phyloP scores from a whole-genome alignment of 2,888 invertebrate genomes.

The Pandemis cinnamomeana region DNA sequence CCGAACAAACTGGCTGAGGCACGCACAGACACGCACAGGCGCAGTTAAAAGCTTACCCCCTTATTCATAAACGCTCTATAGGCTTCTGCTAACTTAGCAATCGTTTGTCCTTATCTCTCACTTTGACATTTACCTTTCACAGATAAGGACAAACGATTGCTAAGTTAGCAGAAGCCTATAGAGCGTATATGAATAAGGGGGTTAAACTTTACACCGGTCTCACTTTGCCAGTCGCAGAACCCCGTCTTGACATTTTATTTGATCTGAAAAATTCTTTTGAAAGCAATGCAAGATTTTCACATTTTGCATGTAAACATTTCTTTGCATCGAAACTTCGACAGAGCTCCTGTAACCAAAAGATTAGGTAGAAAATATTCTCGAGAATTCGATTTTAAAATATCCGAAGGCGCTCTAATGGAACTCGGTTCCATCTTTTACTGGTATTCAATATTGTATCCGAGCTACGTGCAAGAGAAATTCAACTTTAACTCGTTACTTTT shows the following conservation, averaged over 20 bases:
- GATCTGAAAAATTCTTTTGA: not conserved
- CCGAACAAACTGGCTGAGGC: too few species aligned
- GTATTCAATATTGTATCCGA: slow-evolving; percentile 35
- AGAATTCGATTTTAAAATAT: slow-evolving; percentile 37
- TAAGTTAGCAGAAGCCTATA: too few species aligned
- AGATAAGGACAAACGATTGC: too few species aligned
- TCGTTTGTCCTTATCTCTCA: too few species aligned
- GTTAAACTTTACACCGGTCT: too few species aligned
- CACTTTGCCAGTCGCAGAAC: not conserved
- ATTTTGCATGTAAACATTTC: not conserved
- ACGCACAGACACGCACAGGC: too few species aligned
- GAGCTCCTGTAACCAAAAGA: slow-evolving; percentile 13
- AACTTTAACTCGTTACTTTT: not conserved
- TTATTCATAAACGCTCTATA: too few species aligned
- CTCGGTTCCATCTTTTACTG: slow-evolving; percentile 33
- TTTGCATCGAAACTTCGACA: not conserved
- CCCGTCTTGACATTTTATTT: not conserved
- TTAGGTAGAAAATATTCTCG: slow-evolving; percentile 22
- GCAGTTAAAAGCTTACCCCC: too few species aligned
- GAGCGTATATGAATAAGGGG: too few species aligned
- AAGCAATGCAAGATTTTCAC: not conserved
- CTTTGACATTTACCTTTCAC: too few species aligned
- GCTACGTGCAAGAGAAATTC: not conserved
- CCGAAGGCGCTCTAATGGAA: slow-evolving; percentile 33
- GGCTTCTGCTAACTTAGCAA: too few species aligned